Base-by-base conservation (phyloP, 2,113 vertebrate genomes). In the Uropsilus gracilis region DNA sequence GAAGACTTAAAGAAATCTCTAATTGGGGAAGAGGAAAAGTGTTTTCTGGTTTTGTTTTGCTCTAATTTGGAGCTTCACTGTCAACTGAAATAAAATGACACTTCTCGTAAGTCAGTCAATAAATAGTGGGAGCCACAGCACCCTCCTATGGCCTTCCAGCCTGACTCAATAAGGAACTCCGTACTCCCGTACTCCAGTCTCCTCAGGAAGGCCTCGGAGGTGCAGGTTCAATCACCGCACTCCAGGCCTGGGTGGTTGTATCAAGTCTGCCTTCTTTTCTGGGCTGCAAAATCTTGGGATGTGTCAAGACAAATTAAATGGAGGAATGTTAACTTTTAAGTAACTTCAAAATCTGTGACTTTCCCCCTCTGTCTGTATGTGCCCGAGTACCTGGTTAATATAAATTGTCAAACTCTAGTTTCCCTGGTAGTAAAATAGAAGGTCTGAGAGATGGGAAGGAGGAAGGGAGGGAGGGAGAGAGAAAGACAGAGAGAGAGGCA, bases 31-130 rank as follows among this genome's bases (percentile, higher is more conserved):
- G 48, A 94, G 30, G n/a, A 78, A 59, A 84, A 66, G 1, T 34
- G 6, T 64, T 77, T 72, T 75, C 57, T 39, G n/a, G 53, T 55
- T 55, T 14, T 50, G 48, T 18, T 2, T 55, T 37, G 8, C 2
- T 55, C 22, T 55, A 86, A 84, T 50, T 94, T 61, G 37, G 46
- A 46, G 10, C 39, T 93, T 61, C 85, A 37, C 57, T 69, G n/a
- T 46, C 50, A 80, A 26, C 55, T 87, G 90, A 22, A 48, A 84
- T 81, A 64, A 90, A 97, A 83, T 69, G 72, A 85, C 64, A 76
- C 57, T 89, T 82, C 55, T 69, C 18, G 30, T 5, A 5, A 48
- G 39, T 34, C 26, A 3, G 39, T 59, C 57, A 57, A 22, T 59
- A 73, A 89, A 66, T 89, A n/a, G 9, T 2, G 3, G 22, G 42